phyloP scores from a whole-genome alignment of 1,140 invertebrate genomes.

The Drosophila seguyi region DNA sequence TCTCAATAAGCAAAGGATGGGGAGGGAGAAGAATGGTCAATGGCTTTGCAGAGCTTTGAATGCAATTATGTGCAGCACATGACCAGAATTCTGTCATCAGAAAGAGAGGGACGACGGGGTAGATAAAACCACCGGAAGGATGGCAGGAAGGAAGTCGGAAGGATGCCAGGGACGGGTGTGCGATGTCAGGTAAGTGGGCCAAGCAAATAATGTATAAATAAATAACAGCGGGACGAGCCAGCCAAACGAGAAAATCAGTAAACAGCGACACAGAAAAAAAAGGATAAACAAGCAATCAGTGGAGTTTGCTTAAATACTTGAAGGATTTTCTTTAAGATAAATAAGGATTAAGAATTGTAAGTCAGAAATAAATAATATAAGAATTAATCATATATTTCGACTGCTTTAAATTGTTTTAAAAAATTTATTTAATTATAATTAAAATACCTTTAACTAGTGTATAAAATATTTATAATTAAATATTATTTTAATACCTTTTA shows the following conservation, averaged over 20 bases:
- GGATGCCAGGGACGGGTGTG: constrained; percentile 16
- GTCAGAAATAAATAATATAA: neutral
- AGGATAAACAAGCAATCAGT: neutral
- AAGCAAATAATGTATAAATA: constrained; percentile 63
- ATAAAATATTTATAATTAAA: too few relatives aligned
- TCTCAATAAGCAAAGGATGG: constrained; percentile 40
- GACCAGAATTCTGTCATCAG: constrained; percentile 52
- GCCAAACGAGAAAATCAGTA: constrained; percentile 39
- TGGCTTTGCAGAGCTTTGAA: constrained; percentile 59
- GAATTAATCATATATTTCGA: neutral
- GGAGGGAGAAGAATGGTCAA: neutral
- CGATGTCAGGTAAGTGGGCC: constrained; percentile 69
- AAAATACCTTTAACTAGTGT: too few relatives aligned
- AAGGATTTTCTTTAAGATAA: too few relatives aligned
- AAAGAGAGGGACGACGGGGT: neutral
- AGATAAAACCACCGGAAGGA: constrained; percentile 26
- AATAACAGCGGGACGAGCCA: constrained; percentile 53
- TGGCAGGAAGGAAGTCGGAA: constrained; percentile 35
- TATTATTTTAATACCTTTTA: neutral
- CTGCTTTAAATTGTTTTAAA: neutral
- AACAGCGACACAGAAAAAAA: constrained; percentile 25
- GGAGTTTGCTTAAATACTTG: neutral
- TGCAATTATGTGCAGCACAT: constrained; percentile 79
- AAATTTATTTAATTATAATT: neutral
- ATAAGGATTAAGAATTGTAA: neutral